phyloP scores from a whole-genome alignment of 2,797 vertebrate genomes.

The Crenichthys baileyi region DNA sequence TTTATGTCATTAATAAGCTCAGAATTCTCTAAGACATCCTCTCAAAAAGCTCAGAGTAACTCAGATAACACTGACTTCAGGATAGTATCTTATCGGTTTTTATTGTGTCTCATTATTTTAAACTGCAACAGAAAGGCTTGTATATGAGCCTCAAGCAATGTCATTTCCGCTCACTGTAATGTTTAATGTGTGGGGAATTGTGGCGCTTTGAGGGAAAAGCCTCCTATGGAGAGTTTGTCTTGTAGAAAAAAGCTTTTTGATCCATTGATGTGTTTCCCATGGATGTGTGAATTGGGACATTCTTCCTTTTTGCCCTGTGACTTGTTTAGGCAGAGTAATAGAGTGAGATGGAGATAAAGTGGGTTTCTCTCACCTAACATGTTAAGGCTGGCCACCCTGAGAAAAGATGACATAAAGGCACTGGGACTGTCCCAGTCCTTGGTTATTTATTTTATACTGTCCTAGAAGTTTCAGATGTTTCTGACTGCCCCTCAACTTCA shows the following conservation, averaged over 20 bases:
- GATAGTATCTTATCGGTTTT: background rate
- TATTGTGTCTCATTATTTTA: background rate
- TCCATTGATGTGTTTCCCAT: background rate
- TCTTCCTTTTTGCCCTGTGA: background rate
- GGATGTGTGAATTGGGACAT: background rate
- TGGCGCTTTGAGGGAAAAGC: background rate
- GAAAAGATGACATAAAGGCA: background rate
- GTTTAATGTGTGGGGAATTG: background rate
- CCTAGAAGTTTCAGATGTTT: background rate
- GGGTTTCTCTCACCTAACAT: background rate
- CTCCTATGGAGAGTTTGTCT: slow-evolving; percentile 3
- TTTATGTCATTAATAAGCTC: background rate
- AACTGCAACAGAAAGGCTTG: background rate
- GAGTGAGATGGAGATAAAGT: background rate
- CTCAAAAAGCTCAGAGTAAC: background rate
- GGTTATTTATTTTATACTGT: background rate
- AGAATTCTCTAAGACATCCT: background rate
- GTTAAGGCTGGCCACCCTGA: background rate
- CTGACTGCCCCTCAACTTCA: background rate
- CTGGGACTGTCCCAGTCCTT: background rate
- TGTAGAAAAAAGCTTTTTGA: background rate
- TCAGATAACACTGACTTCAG: background rate
- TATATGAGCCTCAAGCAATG: background rate
- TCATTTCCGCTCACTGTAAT: slow-evolving; percentile 2
- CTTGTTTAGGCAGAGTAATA: slow-evolving; percentile 3